A percentile compares a stretch with the other conserved stretches of the same genome.
These are phyloP conservation scores for Parnassius smintheus DNA, from an alignment of 2,888 invertebrate species.

Conservation along the genomic window DNA sequence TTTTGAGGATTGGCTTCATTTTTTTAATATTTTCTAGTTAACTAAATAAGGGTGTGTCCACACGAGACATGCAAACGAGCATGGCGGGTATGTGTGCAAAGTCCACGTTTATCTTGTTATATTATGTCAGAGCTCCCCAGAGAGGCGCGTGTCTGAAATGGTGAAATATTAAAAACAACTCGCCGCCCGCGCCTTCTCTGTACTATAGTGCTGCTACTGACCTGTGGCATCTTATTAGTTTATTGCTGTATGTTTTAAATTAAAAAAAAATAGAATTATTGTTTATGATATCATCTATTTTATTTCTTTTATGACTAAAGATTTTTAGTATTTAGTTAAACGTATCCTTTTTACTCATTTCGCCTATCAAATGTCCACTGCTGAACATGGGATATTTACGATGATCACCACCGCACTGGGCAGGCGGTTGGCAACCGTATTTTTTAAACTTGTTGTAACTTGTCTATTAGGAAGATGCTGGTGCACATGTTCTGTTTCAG, in stretches of 20 bases:
- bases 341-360: no score
- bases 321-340: no score
- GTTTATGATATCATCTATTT: no score
- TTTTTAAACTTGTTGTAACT: no score
- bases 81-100: conserved; percentile 17
- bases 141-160: conserved; percentile 57
- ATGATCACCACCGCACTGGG: no score
- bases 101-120: conserved; percentile 42
- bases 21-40: conserved; percentile 32
- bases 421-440: no score
- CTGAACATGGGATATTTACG: no score
- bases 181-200: conserved; percentile 39
- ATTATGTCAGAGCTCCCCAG: conserved; percentile 52
- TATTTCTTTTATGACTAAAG: no score
- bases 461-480: no score
- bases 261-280: background rate
- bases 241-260: background rate
- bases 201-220: conserved; percentile 28
- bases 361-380: no score
- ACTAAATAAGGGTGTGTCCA: conserved; percentile 36
- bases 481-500: no score
- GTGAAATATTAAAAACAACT: conserved; percentile 67
- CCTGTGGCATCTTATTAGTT: conserved; percentile 35
- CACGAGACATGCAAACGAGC: conserved; percentile 30
- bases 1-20: conserved; percentile 25